A percentile compares a stretch with the other conserved stretches of the same genome.
Conservation (phyloP, 2,113 vertebrate species). For the Plecturocebus donacophilus region DNA sequence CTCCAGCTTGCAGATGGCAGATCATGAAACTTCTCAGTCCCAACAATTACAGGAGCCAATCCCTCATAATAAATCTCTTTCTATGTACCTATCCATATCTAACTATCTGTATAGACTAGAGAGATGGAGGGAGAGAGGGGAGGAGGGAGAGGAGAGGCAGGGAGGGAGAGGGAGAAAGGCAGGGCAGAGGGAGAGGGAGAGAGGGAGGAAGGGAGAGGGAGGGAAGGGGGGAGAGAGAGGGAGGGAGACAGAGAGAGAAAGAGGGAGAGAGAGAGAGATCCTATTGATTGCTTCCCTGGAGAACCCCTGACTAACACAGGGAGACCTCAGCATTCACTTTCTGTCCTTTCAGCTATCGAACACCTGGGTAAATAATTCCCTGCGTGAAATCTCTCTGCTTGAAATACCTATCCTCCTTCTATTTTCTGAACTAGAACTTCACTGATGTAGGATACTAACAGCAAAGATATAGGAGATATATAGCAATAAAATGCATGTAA, state of each 20-base stretch:
- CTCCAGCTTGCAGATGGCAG: not conserved
- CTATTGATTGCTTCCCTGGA: not conserved
- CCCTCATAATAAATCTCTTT: not conserved
- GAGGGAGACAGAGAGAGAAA: not conserved
- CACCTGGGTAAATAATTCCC: not conserved
- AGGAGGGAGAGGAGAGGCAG: not conserved
- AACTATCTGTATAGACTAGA: not conserved
- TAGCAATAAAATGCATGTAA: not conserved
- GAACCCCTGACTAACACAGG: not conserved
- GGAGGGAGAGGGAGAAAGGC: not conserved
- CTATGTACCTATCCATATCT: not conserved
- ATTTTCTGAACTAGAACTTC: slow-evolving; percentile 18
- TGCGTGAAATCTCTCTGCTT: not conserved
- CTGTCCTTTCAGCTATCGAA: not conserved
- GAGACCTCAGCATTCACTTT: not conserved
- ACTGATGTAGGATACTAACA: not conserved
- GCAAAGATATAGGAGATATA: not conserved
- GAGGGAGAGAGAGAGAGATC: not conserved
- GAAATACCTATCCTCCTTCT: slow-evolving; percentile 4
- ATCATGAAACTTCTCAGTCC: not conserved
- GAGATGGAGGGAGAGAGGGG: not conserved
- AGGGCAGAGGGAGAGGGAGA: not conserved
- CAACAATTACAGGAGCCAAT: not conserved
- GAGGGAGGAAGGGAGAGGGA: rapidly evolving
- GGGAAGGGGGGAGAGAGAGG: rapidly evolving